phyloP scores from a whole-genome alignment of 2,113 vertebrate genomes.

The Anser cygnoides region DNA sequence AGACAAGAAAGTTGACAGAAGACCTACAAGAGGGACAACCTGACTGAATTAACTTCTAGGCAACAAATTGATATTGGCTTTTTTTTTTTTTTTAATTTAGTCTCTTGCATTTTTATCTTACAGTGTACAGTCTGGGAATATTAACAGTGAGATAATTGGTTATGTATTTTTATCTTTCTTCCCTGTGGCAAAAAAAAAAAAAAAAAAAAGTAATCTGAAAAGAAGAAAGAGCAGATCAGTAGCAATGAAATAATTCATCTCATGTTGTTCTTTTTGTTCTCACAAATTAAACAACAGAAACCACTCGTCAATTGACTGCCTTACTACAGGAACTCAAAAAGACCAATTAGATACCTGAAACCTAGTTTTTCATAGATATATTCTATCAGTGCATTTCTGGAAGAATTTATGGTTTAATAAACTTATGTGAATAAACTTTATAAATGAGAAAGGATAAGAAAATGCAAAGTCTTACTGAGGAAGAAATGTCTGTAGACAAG shows the following conservation, averaged over 20 bases:
- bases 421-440: neutral
- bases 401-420: neutral
- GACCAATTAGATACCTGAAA: neutral
- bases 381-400: neutral
- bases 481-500: neutral
- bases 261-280: neutral
- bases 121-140: neutral
- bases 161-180: neutral
- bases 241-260: neutral
- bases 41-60: neutral
- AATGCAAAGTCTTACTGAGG: neutral
- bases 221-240: neutral
- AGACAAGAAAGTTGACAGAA: slow-evolving; percentile 2
- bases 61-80: neutral
- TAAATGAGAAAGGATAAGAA: neutral
- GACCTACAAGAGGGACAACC: neutral
- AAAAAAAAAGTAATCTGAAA: neutral
- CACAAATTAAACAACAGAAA: slow-evolving; percentile 15
- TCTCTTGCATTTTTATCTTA: neutral
- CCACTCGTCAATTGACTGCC: neutral
- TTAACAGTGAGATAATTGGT: neutral
- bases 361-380: neutral
- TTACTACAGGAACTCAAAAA: neutral
- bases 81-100: neutral
- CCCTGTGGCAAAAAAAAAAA: neutral